Evolutionary conservation across 2,888 invertebrate genomes (phyloP), one percentile per base, ranked within the genome.

Genomic region (Piscicola geometra): DNA sequence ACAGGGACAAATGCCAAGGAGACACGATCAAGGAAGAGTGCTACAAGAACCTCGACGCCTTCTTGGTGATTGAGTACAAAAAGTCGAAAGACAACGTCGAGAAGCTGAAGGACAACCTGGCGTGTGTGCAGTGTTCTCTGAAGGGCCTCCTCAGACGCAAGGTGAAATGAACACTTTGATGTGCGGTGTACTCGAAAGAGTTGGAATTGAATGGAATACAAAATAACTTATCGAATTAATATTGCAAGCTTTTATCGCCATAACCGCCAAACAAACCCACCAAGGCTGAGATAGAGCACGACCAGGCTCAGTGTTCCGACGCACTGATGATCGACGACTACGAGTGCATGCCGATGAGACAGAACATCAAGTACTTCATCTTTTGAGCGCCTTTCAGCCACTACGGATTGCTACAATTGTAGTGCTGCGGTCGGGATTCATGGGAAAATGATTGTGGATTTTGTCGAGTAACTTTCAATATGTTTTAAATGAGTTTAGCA

Each of bases 311-410:
- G n/a, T 73, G 73, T 28, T 1, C 73, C 15, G 73, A 73, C 25
- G 60, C 56, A 1, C 64, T 73, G 1, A 21, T 64, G 9, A 73
- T 73, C 18, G 73, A 73, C 33, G 73, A 73, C 28, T 73, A 73
- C 41, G 32, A 73, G 56, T 73, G 73, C 56, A n/a, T 73, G 60
- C 73, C 73, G n/a, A 56, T 73, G 60, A 56, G 73, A 30, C 73
- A 64, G 12, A 64, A 60, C 73, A 73, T 73, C 60, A 73, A 52
- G 30, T 73, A 73, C 73, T 73, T 73, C 64, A 60, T 73, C 35
- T 73, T 56, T 36, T 73, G 33, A 64, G 2, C 21, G n/a, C 15
- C 21, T 2, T 67, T 15, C 15, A 2, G 12, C 32, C 18, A 21
- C 67, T 25, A 64, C 25, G 12, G n/a, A 9, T 64, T 64, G 9